Base-by-base conservation (phyloP, 2,113 vertebrate species). In the Odobenus rosmarus region DNA sequence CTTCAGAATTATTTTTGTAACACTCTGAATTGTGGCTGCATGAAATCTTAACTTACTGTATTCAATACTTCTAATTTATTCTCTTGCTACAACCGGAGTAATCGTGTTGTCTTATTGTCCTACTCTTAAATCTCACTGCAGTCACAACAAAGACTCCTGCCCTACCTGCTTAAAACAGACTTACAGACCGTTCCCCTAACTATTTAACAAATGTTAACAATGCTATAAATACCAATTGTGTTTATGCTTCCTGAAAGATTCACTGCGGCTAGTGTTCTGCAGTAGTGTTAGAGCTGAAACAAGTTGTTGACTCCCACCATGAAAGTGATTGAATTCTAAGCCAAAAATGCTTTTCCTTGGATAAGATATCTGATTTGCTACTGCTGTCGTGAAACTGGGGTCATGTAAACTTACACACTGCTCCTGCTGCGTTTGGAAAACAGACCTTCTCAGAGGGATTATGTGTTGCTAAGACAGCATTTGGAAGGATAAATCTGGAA, bases 321-420 rank as follows among this genome's bases (percentile, higher is more conserved):
- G 96, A 98, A 95, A 97, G 96, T 92, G 98, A 98, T 97, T 97
- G 97, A 97, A 97, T 96, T 94, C 97, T 97, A 97, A 98, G 98
- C 98, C 98, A 99, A 98, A 98, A 98, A 98, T 98, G 98, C 98
- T 98, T 98, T 99, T 97, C 97, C 96, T 98, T 79, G 98, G 98
- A 98, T 98, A 99, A 98, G 98, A 98, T 98, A 99, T 98, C 98
- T 98, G 98, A 99, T 98, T 98, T 98, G 98, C 98, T 99, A 99
- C 98, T 96, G 98, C 98, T 98, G 98, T 98, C 98, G 98, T 97
- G 98, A 97, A 98, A 97, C 98, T 9, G 97, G 92, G 98, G 98
- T 99, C 98, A 98, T 59, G 97, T 99, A 98, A 99, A 98, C 97
- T 98, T 98, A 98, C 98, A 98, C 98, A 98, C 96, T 96, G 95